Base-by-base conservation (phyloP, 1,140 invertebrate species). In the Drosophila ambigua region DNA sequence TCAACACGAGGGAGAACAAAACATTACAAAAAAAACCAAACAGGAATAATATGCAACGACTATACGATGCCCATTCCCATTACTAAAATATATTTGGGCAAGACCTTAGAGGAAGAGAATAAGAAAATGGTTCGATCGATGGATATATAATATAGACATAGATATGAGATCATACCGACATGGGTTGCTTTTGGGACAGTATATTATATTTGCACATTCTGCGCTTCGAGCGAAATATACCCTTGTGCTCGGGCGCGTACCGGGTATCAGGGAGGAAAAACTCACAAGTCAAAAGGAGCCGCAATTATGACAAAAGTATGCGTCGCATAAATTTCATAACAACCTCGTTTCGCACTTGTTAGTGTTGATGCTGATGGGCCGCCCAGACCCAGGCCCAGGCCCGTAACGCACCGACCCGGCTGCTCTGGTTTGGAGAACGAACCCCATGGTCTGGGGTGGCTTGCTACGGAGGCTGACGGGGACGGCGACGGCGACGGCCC, bases 261-360 rank as follows among this genome's bases (percentile, higher is more conserved):
- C 4, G 35, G 35, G 35, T 13, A 39, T 13, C 35, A 39, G 57
- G 44, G 51, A 23, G 28, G 64, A 48, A 28, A 48, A 46, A 55
- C 54, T 67, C 81, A 77, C 78, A 78, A 81, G 72, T 81, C 83
- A 87, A 71, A 81, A 81, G 62, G 72, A 77, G 83, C 64, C 83
- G 77, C 83, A 88, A 88, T 88, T 88, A 88, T 88, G 83, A 88
- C 83, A 77, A 83, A 88, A 88, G 79, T 88, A 88, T 88, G 76
- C 79, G 78, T 73, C 79, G 79, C 83, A 88, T 88, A 88, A 88
- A 88, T 88, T 88, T 77, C 73, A 69, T 60, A 77, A 77, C 74
- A 77, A 77, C 75, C 73, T 77, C 73, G 75, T 77, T 77, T 67
- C 76, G 78, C 82, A 87, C 81, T 85, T 87, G 77, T 87, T 85